Conservation (phyloP, 2,113 vertebrate species). For the Lutjanus erythropterus region DNA sequence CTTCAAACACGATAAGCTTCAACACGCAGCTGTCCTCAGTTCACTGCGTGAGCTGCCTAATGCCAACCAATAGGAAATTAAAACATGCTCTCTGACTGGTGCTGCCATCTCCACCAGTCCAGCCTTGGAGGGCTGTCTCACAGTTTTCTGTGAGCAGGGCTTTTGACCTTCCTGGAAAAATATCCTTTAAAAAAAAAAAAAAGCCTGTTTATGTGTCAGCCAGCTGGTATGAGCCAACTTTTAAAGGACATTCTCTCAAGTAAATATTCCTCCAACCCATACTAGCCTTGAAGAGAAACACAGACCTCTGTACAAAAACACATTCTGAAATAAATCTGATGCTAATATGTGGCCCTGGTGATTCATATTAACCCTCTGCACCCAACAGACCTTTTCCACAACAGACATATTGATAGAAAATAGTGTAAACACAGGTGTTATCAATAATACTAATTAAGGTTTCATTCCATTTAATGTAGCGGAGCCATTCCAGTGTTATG, state of each 20-base stretch:
- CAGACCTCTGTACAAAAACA: background rate
- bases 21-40: conserved; percentile 51
- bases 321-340: background rate
- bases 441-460: no score
- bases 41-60: conserved; percentile 36
- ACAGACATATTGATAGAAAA: no score
- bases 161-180: background rate
- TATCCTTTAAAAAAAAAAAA: background rate
- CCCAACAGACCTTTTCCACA: no score
- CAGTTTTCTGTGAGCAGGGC: background rate
- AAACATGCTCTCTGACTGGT: conserved; percentile 40
- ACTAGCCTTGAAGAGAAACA: background rate
- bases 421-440: no score
- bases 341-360: background rate
- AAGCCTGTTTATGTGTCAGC: background rate
- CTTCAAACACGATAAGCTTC: conserved; percentile 66
- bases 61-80: conserved; percentile 48
- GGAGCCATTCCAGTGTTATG: no score
- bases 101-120: background rate
- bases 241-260: background rate
- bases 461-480: no score
- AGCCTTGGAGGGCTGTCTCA: conserved; percentile 12
- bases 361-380: no score
- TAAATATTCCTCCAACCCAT: background rate
- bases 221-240: background rate